Percentiles rank a stretch among this genome's conserved stretches.
These are phyloP conservation scores for Copidosoma aretas DNA, from an alignment of 2,888 invertebrate genomes.

Conservation along the genomic window DNA sequence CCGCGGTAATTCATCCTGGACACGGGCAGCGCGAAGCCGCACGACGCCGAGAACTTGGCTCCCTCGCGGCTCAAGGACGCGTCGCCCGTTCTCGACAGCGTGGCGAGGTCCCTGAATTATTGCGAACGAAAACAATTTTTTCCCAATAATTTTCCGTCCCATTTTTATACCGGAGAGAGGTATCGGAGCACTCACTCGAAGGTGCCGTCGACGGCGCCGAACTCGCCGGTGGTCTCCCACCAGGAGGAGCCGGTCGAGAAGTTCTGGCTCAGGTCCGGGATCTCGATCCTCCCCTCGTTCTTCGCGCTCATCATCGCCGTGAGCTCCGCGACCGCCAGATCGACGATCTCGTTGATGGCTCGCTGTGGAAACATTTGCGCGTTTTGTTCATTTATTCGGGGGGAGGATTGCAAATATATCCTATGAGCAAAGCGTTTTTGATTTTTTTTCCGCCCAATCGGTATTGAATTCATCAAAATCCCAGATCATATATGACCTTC, in stretches of 20 bases:
- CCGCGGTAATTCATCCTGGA: conserved; percentile 40
- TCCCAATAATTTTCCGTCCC: background rate
- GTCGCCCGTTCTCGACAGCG: conserved; percentile 42
- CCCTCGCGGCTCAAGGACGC: conserved; percentile 40
- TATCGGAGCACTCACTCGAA: conserved; percentile 41
- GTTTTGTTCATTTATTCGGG: too few species aligned
- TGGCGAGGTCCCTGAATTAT: conserved; percentile 45
- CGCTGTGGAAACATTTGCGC: conserved; percentile 27
- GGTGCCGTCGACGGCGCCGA: conserved; percentile 40
- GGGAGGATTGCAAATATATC: too few species aligned
- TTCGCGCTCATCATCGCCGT: conserved; percentile 33
- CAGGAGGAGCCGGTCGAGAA: conserved; percentile 40
- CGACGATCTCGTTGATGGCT: conserved; percentile 42
- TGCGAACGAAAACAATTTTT: conserved; percentile 11
- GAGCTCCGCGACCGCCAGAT: conserved; percentile 35
- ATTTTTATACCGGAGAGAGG: background rate
- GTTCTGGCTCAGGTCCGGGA: conserved; percentile 42
- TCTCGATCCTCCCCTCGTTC: conserved; percentile 35
- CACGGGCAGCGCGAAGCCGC: conserved; percentile 43
- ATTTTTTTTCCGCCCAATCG: too few species aligned
- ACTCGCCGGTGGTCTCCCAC: conserved; percentile 40
- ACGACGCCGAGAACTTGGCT: conserved; percentile 38
- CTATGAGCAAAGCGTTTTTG: too few species aligned
- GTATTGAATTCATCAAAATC: too few species aligned
- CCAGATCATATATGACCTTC: too few species aligned